Base-by-base conservation (phyloP, 2,113 vertebrate genomes). In the Raja brachyura region DNA sequence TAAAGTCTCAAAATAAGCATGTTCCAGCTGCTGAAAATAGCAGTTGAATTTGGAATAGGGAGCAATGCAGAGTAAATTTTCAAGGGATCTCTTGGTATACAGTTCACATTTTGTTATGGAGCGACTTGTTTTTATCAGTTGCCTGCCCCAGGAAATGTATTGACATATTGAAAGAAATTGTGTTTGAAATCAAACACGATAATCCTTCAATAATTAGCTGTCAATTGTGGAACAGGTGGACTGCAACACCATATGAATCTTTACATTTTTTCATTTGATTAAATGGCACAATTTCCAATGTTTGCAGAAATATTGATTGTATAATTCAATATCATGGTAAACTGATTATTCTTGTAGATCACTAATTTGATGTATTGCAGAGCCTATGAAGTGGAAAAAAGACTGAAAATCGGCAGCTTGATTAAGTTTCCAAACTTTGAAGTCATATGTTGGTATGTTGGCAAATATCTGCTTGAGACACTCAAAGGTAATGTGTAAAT, bases 401-500 rank as follows among this genome's bases (percentile, higher is more conserved):
- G 98, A 93, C 95, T 99, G 95, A 99, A 99, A 95, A 97, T 99
- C 39, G 96, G 97, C 95, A 98, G 98, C 77, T 97, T 99, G 95
- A 99, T 96, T 93, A 98, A 98, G 94, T 99, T 99, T 94, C 96
- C 97, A 88, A 99, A 99, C 96, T 99, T 97, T 0, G 98, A 99
- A 96, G 99, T 98, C 0, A 98, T 98, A 0, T 99, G 99, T 95
- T 99, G 99, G 98, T 99, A 99, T 48, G 98, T 97, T 95, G 99
- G 98, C 92, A 97, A 96, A 93, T 97, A 99, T 94, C 96, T 98
- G 25, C 97, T 99, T 10, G 99, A 99, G 95, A 96, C 97, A 0
- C 99, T 99, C 96, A 99, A 98, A 98, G 98, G 99, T 99, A 96
- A 94, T 25, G 90, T 73, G 68, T 48, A 73, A 73, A 39, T 13